A percentile compares a stretch with the other conserved stretches of the same genome.
Conservation (phyloP, 2,113 vertebrate genomes). For the Vireo altiloquus region DNA sequence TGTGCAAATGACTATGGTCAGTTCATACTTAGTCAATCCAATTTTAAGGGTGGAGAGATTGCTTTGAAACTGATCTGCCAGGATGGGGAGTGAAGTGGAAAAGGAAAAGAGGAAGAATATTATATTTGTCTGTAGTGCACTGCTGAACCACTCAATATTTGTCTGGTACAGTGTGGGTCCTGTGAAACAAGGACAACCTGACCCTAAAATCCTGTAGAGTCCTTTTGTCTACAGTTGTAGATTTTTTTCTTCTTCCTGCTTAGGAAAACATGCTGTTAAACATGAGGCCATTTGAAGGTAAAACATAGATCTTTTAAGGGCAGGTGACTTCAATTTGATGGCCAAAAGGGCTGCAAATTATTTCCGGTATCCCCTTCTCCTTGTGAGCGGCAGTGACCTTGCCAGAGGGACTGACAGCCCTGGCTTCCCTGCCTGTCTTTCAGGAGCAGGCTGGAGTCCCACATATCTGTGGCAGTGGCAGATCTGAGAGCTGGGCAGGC, state of each 20-base stretch:
- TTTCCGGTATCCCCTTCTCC: background rate
- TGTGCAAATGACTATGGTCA: accelerated
- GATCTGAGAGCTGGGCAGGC: background rate
- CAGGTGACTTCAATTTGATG: background rate
- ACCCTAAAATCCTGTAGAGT: background rate
- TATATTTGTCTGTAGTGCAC: background rate
- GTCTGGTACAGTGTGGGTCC: background rate
- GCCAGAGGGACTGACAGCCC: background rate
- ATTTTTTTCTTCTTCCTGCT: background rate
- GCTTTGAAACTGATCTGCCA: background rate
- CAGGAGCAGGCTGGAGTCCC: background rate
- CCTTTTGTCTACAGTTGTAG: background rate
- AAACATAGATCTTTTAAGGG: background rate
- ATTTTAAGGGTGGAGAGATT: background rate
- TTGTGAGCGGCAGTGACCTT: background rate
- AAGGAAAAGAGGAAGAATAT: background rate
- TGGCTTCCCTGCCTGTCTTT: background rate
- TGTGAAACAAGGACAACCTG: background rate
- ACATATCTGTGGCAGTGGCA: accelerated
- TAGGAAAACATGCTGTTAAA: background rate
- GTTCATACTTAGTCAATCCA: background rate
- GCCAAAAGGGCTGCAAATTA: background rate
- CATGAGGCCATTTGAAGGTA: background rate
- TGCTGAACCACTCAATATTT: background rate
- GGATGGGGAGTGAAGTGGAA: background rate